phyloP scores from a whole-genome alignment of 2,888 invertebrate genomes.

The Zonitis immaculata region DNA sequence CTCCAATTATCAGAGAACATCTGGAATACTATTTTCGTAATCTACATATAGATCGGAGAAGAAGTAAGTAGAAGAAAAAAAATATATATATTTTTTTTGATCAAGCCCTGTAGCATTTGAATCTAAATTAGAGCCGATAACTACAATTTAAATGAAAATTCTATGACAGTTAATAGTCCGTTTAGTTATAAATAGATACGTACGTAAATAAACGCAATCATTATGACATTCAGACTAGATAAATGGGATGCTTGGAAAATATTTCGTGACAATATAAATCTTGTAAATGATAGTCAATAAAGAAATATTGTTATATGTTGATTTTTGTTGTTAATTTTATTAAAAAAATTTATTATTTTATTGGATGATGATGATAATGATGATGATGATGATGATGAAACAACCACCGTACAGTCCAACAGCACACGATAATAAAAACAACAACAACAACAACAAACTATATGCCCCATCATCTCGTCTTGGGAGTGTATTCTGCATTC shows the following conservation, averaged over 20 bases:
- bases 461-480: neutral
- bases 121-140: neutral
- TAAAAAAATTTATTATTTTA: constrained; percentile 6
- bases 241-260: constrained; percentile 12
- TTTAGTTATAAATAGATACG: constrained; percentile 16
- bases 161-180: neutral
- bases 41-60: too few species aligned
- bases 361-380: too few species aligned
- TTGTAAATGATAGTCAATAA: constrained; percentile 7
- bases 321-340: neutral
- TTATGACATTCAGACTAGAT: constrained; percentile 15
- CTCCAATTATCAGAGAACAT: too few species aligned
- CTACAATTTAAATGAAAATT: neutral
- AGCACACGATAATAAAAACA: neutral
- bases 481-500: constrained; percentile 40
- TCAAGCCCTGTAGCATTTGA: too few species aligned
- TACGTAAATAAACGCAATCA: constrained; percentile 18
- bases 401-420: constrained; percentile 18
- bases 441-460: neutral
- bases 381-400: too few species aligned
- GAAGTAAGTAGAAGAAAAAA: too few species aligned
- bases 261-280: constrained; percentile 18
- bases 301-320: neutral
- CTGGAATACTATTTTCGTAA: too few species aligned
- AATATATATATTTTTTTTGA: too few species aligned